Evolutionary conservation across 2,113 vertebrate species (phyloP).

Genomic region (Gadus macrocephalus): DNA sequence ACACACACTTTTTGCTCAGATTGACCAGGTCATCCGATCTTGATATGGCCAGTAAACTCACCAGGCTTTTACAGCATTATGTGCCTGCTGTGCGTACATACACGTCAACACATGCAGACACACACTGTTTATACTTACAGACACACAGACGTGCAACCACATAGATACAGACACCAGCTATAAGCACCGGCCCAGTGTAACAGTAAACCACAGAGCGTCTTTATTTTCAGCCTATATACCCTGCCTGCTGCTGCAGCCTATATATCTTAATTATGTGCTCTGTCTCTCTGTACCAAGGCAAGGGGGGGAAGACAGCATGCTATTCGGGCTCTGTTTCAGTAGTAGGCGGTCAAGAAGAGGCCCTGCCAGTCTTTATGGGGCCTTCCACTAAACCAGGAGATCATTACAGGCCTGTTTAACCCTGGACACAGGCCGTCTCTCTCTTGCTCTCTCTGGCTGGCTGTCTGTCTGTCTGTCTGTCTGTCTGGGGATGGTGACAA

Average conservation of each 20-base stretch:
- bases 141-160: conserved; percentile 29
- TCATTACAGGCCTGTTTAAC: conserved; percentile 61
- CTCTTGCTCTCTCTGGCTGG: conserved; percentile 16
- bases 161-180: conserved; percentile 46
- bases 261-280: conserved; percentile 75
- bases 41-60: conserved; percentile 52
- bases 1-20: conserved; percentile 46
- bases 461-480: conserved; percentile 14
- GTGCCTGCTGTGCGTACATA: conserved; percentile 30
- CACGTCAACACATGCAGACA: conserved; percentile 27
- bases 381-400: conserved; percentile 57
- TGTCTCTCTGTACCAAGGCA: conserved; percentile 55
- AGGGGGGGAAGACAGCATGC: conserved; percentile 31
- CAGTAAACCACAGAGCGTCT: conserved; percentile 72
- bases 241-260: conserved; percentile 49
- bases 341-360: conserved; percentile 63
- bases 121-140: conserved; percentile 31
- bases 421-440: conserved; percentile 40
- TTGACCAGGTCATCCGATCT: conserved; percentile 61
- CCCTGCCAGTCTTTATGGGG: conserved; percentile 58
- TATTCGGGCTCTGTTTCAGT: conserved; percentile 48
- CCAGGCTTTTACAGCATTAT: conserved; percentile 68
- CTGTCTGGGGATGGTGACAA: conserved; percentile 2
- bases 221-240: conserved; percentile 77
- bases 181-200: conserved; percentile 59